These are phyloP conservation scores for Dreissena rostriformis DNA, from an alignment of 1,140 invertebrate species.

Conservation along the genomic window DNA sequence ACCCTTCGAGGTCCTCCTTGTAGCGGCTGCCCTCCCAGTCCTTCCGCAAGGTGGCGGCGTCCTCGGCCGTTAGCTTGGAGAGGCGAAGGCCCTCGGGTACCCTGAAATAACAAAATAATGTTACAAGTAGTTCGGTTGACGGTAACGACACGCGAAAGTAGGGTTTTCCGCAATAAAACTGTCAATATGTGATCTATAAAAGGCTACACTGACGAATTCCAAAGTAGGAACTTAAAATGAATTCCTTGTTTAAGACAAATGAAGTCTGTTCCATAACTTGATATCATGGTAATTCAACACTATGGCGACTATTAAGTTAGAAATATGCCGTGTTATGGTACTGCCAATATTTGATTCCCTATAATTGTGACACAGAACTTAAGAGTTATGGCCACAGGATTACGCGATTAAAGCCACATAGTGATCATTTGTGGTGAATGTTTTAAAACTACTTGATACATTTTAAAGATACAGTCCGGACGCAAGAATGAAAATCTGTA, in stretches of 20 bases:
- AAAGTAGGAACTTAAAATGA: not conserved
- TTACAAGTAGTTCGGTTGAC: not conserved
- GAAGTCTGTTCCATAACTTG: too few species aligned
- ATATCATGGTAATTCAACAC: too few species aligned
- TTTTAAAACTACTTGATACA: too few species aligned
- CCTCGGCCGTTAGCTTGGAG: slow-evolving; percentile 53
- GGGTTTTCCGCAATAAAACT: not conserved
- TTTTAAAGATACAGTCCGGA: not conserved
- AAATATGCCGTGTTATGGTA: too few species aligned
- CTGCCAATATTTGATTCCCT: too few species aligned
- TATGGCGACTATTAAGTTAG: too few species aligned
- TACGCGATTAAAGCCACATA: too few species aligned
- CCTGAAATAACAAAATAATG: slow-evolving; percentile 46
- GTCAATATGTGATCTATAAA: not conserved
- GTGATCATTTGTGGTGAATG: too few species aligned
- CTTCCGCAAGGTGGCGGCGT: slow-evolving; percentile 55
- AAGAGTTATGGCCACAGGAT: too few species aligned
- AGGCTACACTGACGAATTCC: not conserved
- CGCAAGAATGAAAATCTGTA: not conserved
- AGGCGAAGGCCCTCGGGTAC: slow-evolving; percentile 61
- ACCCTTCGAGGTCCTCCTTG: slow-evolving; percentile 62
- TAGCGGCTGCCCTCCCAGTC: slow-evolving; percentile 64
- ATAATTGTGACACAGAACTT: too few species aligned
- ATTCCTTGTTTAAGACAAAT: too few species aligned
- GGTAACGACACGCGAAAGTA: too few species aligned